Evolutionary conservation across 2,797 vertebrate genomes (phyloP), one percentile per base, ranked within the genome.

Genomic region (Enteromius argenteus): DNA sequence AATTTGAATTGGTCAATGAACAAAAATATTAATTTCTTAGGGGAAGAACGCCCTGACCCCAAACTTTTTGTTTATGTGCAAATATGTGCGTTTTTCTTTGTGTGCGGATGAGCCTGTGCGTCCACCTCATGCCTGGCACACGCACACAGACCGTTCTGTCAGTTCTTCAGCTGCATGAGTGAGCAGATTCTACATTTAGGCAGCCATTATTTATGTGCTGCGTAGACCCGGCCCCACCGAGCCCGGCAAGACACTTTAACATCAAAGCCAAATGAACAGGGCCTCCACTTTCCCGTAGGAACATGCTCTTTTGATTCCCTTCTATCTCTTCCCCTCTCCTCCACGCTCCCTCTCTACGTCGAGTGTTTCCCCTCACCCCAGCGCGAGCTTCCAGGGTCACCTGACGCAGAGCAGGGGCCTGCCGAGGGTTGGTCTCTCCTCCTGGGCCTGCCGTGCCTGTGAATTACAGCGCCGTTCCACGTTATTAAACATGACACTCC

Each of bases 401-500:
- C 87, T 86, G 82, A 80, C 85, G 83, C 88, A 86, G 81, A 75
- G 72, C 84, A 75, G 35, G 67, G 85, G 82, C 68, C 88, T 81
- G 62, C 69, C 27, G 75, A 82, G 88, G 86, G 58, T 89, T 75
- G 88, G 17, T 84, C 72, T 85, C 87, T 53, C 81, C 83, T 87
- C 90, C 81, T 89, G 84, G 89, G 89, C 89, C 93, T 91, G 93
- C 91, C 91, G 91, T 91, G 91, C 89, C 88, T 79, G 92, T 92
- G 93, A 95, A 95, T 95, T 94, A 94, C 91, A 90, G 91, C 86
- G 91, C 91, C 93, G 93, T 94, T 95, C 93, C 91, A 86, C 92
- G 90, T 96, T 96, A 96, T 96, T 96, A 95, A 95, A 95, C 95
- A 95, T 95, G 94, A 96, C 95, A 96, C 94, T 95, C 93, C 90